Percentiles rank a stretch among this genome's conserved stretches.
These are phyloP conservation scores for Leuciscus idus DNA, from an alignment of 2,113 vertebrate species.

Conservation along the genomic window DNA sequence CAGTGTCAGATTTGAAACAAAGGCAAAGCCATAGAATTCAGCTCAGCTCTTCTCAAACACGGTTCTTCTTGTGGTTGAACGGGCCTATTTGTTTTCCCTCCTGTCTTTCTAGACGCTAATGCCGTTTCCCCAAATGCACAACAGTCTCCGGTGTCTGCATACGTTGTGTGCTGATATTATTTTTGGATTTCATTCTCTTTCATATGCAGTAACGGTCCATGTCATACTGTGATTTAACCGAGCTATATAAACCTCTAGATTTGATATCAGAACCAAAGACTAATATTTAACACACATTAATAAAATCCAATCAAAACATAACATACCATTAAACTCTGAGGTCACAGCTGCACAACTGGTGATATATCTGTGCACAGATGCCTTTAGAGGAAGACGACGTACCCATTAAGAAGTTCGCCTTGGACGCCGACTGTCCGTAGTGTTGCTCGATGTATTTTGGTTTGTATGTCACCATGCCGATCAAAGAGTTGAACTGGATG, in stretches of 20 bases:
- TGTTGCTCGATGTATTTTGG: conserved; percentile 96
- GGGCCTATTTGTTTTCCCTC: conserved; percentile 22
- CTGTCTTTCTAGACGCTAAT: background rate
- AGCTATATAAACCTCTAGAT: background rate
- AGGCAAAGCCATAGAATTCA: background rate
- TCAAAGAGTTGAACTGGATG: conserved; percentile 90
- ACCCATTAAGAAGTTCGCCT: conserved; percentile 95
- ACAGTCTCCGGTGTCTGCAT: background rate
- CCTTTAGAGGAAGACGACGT: conserved; percentile 45
- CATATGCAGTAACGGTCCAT: background rate
- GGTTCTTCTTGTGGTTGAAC: background rate
- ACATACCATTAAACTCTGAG: background rate
- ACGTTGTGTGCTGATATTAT: conserved; percentile 6
- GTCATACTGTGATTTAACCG: conserved; percentile 18
- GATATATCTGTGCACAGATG: background rate
- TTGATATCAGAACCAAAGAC: background rate
- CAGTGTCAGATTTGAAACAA: conserved; percentile 2
- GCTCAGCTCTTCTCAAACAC: too few relatives aligned
- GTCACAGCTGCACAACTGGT: conserved; percentile 12
- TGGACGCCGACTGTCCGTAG: conserved; percentile 88
- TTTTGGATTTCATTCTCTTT: conserved; percentile 34
- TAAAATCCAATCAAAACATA: conserved; percentile 12
- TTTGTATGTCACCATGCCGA: conserved; percentile 96
- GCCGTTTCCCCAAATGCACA: background rate
- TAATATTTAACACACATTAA: conserved; percentile 23